Evolutionary conservation across 2,113 vertebrate species (phyloP).

Genomic region (Hypomesus transpacificus): DNA sequence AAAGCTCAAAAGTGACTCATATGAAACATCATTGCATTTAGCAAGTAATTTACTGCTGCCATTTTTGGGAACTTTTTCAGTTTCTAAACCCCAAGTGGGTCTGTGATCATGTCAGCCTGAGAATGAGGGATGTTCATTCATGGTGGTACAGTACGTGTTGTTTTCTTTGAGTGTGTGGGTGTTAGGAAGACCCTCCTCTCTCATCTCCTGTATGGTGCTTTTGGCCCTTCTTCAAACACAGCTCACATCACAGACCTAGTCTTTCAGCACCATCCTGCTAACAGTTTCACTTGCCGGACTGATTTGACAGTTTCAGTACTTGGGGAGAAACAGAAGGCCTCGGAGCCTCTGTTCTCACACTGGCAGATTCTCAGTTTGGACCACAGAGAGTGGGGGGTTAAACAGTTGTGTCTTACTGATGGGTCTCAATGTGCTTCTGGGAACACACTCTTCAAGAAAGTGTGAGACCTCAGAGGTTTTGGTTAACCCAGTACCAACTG

Average conservation of each 20-base stretch:
- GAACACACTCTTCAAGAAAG: slow-evolving; percentile 38
- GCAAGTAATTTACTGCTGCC: too few relatives aligned
- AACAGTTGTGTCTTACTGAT: slow-evolving; percentile 19
- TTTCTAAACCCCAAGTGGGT: neutral
- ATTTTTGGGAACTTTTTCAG: neutral
- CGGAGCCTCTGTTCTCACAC: slow-evolving; percentile 1
- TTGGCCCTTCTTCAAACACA: neutral
- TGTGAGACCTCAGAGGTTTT: slow-evolving; percentile 22
- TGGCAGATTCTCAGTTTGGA: slow-evolving; percentile 52
- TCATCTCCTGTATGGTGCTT: neutral
- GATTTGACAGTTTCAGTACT: slow-evolving; percentile 9
- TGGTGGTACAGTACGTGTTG: neutral
- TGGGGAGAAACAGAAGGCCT: neutral
- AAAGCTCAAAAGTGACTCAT: too few relatives aligned
- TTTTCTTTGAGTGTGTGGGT: neutral
- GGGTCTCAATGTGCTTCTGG: slow-evolving; percentile 17
- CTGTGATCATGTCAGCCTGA: too few relatives aligned
- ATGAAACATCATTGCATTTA: too few relatives aligned
- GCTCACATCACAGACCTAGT: neutral
- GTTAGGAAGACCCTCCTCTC: neutral
- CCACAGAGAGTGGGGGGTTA: slow-evolving; percentile 23
- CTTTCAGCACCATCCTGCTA: neutral
- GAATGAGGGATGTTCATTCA: neutral
- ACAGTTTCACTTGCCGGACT: slow-evolving; percentile 37
- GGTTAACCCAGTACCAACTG: slow-evolving; percentile 10